A percentile compares a stretch with the other conserved stretches of the same genome.
These are phyloP conservation scores for Pimpla rufipes DNA, from an alignment of 2,888 invertebrate genomes.

Conservation along the genomic window DNA sequence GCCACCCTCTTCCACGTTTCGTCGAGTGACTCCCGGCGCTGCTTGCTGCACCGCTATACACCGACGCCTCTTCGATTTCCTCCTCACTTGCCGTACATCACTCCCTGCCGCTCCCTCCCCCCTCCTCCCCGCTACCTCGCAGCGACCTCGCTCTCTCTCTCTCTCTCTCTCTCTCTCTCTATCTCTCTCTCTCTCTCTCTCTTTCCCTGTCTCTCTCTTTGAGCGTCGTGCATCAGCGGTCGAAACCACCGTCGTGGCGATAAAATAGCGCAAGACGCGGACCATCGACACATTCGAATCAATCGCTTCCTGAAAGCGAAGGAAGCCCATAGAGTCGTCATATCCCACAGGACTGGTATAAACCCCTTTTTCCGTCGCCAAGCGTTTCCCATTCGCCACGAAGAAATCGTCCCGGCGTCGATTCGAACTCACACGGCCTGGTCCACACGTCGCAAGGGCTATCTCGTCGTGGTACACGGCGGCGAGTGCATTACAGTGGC, in stretches of 20 bases:
- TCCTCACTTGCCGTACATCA: slow-evolving; percentile 31
- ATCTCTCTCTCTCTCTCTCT: not conserved
- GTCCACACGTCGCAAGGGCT: slow-evolving; percentile 18
- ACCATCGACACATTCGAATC: slow-evolving; percentile 19
- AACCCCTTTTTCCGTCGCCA: not conserved
- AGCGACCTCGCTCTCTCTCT: not conserved
- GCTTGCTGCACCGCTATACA: slow-evolving; percentile 16
- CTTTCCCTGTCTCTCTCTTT: not conserved
- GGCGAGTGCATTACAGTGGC: slow-evolving; percentile 23
- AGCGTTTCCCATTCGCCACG: not conserved
- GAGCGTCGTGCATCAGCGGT: slow-evolving; percentile 18
- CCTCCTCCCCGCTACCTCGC: slow-evolving; percentile 20
- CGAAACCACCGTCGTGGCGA: not conserved
- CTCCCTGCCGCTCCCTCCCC: slow-evolving; percentile 29
- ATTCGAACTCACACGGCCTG: not conserved
- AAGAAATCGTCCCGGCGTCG: not conserved
- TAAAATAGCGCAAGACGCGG: not conserved
- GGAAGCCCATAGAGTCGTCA: not conserved
- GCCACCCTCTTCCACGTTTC: slow-evolving; percentile 84
- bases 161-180: too few species aligned
- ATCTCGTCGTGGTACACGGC: slow-evolving; percentile 15
- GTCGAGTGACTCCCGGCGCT: slow-evolving; percentile 21
- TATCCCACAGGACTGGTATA: not conserved
- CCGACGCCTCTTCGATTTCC: slow-evolving; percentile 45
- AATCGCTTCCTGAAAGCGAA: slow-evolving; percentile 15